A percentile compares a stretch with the other conserved stretches of the same genome.
Evolutionary conservation across 2,888 invertebrate genomes (phyloP).

Genomic region (Laothoe populi): DNA sequence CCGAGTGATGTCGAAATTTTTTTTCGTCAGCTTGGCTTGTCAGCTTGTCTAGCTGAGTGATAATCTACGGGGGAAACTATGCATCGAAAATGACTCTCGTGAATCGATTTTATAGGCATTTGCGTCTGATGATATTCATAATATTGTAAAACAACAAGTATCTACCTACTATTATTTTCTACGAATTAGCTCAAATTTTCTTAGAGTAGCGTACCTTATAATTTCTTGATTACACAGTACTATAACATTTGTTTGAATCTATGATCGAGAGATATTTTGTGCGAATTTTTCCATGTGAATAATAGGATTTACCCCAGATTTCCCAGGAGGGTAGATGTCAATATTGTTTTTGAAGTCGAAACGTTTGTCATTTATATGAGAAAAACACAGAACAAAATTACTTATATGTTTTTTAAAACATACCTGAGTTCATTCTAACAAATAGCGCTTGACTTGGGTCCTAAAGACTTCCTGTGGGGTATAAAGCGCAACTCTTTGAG

Average conservation of each 20-base stretch:
- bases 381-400: neutral
- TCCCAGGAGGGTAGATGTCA: neutral
- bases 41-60: too few species aligned
- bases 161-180: too few species aligned
- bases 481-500: slow-evolving; percentile 22
- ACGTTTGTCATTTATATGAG: neutral
- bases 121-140: too few species aligned
- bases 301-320: neutral
- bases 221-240: neutral
- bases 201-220: too few species aligned
- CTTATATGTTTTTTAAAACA: neutral
- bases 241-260: neutral
- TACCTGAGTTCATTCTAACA: neutral
- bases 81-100: too few species aligned
- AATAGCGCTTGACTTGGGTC: neutral
- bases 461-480: slow-evolving; percentile 19
- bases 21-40: too few species aligned
- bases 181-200: too few species aligned
- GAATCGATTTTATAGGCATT: too few species aligned
- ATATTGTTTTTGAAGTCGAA: neutral
- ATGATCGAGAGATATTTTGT: neutral
- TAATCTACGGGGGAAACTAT: too few species aligned
- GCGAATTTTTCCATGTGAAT: neutral
- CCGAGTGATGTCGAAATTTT: too few species aligned
- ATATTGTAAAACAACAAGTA: too few species aligned